Percentiles rank a stretch among this genome's conserved stretches.
Conservation (phyloP, 2,888 invertebrate species). For the Ferrisia virgata region DNA sequence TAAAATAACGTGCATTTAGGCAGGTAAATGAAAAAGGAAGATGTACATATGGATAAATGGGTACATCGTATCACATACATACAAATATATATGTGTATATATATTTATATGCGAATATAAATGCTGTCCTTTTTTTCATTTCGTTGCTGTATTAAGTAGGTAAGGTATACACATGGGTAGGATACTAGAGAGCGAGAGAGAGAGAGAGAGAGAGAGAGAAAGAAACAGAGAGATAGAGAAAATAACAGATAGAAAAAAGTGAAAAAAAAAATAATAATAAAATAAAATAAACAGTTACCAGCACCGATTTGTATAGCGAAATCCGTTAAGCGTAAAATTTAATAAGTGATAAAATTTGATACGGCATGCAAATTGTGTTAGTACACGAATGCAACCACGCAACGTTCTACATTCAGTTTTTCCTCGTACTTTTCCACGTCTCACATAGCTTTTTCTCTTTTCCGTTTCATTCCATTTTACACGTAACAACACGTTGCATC, state of each 20-base stretch:
- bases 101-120: too few species aligned
- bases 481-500: not conserved
- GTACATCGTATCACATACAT: too few species aligned
- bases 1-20: too few species aligned
- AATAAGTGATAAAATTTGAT: conserved; percentile 34
- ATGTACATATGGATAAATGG: too few species aligned
- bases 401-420: not conserved
- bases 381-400: conserved; percentile 29
- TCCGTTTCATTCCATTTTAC: not conserved
- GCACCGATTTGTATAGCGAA: conserved; percentile 29
- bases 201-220: too few species aligned
- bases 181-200: too few species aligned
- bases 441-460: not conserved
- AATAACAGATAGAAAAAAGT: not conserved
- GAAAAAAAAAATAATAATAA: not conserved
- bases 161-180: too few species aligned
- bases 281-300: conserved; percentile 21
- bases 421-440: not conserved
- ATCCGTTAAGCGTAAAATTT: conserved; percentile 33
- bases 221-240: not conserved
- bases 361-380: conserved; percentile 40
- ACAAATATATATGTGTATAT: too few species aligned
- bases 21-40: too few species aligned
- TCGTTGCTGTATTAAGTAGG: too few species aligned
- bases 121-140: too few species aligned